Conservation (phyloP, 2,888 invertebrate species). For the Nephrotoma guestfalica region DNA sequence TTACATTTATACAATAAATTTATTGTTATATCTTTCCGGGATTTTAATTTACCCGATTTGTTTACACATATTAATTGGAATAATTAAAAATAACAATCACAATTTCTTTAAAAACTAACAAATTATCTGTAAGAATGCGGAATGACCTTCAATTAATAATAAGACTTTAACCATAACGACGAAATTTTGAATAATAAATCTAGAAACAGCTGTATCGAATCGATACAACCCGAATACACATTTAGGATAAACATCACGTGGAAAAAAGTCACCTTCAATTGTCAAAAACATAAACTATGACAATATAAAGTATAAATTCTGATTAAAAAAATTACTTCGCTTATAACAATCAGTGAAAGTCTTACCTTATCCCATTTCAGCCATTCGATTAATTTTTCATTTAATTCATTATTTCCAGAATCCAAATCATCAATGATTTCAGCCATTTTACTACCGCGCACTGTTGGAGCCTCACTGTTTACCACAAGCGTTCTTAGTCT, state of each 20-base stretch:
- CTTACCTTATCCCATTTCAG: constrained; percentile 56
- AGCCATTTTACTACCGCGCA: background rate
- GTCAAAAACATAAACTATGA: constrained; percentile 5
- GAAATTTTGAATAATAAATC: background rate
- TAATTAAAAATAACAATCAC: no score
- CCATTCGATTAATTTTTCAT: constrained; percentile 57
- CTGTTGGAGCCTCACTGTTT: background rate
- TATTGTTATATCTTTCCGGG: no score
- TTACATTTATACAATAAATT: no score
- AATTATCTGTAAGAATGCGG: background rate
- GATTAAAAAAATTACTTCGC: background rate
- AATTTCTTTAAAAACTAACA: background rate
- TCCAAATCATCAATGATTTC: background rate
- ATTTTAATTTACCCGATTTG: no score
- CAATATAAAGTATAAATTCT: background rate
- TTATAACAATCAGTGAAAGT: background rate
- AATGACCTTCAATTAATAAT: background rate
- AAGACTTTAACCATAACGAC: background rate
- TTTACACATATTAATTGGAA: no score
- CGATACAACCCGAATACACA: background rate
- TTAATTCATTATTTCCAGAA: constrained; percentile 41
- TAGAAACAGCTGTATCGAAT: background rate
- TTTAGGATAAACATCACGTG: background rate
- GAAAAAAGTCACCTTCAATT: background rate
- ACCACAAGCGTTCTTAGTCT: background rate